Base-by-base conservation (phyloP, 2,113 vertebrate species). In the Numida meleagris region DNA sequence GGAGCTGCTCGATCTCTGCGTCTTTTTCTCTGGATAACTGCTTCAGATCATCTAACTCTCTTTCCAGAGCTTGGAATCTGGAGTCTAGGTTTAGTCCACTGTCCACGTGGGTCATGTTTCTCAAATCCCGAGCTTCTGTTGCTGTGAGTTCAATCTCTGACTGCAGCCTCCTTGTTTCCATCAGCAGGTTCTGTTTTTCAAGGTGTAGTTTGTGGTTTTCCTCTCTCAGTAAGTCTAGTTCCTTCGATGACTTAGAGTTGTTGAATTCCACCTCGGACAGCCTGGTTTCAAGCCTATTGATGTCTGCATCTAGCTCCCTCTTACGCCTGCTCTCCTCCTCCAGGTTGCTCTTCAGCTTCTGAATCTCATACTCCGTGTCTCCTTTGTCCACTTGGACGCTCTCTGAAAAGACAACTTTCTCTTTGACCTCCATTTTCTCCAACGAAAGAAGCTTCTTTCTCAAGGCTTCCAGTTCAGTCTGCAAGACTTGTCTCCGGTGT, bases 361-460 rank as follows among this genome's bases (percentile, higher is more conserved):
- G 98, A 70, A 99, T 99, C 89, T 99, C 99, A 0, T 98, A 94
- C 92, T 99, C 98, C 0, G 98, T 98, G 94, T 99, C 98, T 24
- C 99, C 99, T 87, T 97, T 98, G 86, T 99, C 99, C 36, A 99
- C 99, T 70, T 99, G 99, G 78, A 99, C 57, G 2, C 99, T 99
- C 87, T 99, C 99, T 0, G 99, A 99, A 86, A 99, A 98, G 61
- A 99, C 98, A 31, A 99, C 98, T 94, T 99, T 99, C 96, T 99
- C 99, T 94, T 98, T 99, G 67, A 99, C 98, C 57, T 99, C 98
- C 55, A 98, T 97, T 94, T 97, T 99, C 96, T 99, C 99, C 86
- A 99, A 95, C 14, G 97, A 96, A 33, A 96, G 63, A 73, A 99
- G 98, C 95, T 99, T 98, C 83, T 98, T 98, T 42, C 97, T 94